These are phyloP conservation scores for Conus ventricosus DNA, from an alignment of 1,140 invertebrate genomes.

Conservation along the genomic window DNA sequence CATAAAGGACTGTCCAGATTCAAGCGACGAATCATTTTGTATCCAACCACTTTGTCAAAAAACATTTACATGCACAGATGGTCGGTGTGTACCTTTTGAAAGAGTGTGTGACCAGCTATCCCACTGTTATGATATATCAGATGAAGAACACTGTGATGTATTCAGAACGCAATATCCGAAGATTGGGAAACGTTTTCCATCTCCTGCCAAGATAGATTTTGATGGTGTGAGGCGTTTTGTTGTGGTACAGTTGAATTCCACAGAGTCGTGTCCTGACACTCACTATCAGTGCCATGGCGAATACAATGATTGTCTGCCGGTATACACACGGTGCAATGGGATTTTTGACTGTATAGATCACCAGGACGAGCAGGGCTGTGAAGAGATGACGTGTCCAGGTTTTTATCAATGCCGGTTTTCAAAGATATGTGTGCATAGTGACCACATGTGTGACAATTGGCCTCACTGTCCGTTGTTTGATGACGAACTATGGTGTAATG, in stretches of 20 bases:
- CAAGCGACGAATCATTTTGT: not conserved
- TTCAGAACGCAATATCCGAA: not conserved
- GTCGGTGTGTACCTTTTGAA: not conserved
- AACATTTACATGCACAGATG: not conserved
- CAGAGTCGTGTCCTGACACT: not conserved
- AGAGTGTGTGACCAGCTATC: not conserved
- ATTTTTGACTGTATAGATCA: not conserved
- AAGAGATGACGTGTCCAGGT: not conserved
- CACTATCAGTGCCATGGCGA: not conserved
- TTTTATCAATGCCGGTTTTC: not conserved
- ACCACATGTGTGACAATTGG: not conserved
- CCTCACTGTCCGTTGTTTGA: not conserved
- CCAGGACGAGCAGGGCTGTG: not conserved
- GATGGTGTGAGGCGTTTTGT: not conserved
- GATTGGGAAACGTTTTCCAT: not conserved
- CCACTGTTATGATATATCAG: not conserved
- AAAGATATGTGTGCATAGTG: not conserved
- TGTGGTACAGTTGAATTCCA: not conserved
- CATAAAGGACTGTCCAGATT: not conserved
- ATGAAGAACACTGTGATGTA: not conserved
- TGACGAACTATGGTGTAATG: not conserved
- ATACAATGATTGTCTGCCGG: not conserved
- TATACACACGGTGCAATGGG: not conserved
- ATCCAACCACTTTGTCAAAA: not conserved
- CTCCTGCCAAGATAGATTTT: not conserved